Base-by-base conservation (phyloP, 2,113 vertebrate species). In the Beaufortia kweichowensis region DNA sequence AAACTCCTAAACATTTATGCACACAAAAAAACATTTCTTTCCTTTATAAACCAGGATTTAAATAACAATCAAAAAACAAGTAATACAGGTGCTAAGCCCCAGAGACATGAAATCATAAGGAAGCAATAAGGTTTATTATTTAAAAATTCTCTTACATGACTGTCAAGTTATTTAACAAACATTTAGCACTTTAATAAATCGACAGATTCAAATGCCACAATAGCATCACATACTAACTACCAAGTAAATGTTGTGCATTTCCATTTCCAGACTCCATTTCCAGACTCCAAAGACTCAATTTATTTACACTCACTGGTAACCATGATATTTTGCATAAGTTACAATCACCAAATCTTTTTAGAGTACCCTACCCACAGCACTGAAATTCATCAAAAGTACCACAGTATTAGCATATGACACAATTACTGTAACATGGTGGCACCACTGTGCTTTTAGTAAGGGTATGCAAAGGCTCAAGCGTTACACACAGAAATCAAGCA, bases 401-500 rank as follows among this genome's bases (percentile, higher is more conserved):
- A n/a, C n/a, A n/a, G n/a, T 1, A 39, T 39, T 39, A n/a, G n/a
- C 35, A 39, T 0, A 2, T 10, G 35, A 39, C 35, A 39, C 33
- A 6, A 10, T 35, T 39, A 11, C 8, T 39, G 35, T 39, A 6
- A 78, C 70, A 68, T 81, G 35, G 50, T 33, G 46, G 0, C 39
- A 59, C 57, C 48, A 31, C 41, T 23, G 10, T 26, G 21, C 26
- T 29, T 43, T 17, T 3, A 19, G 14, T n/a, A n/a, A n/a, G 23
- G 39, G 66, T 72, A 66, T 24, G 23, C 50, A 56, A 55, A 62
- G 6, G 23, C 39, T 62, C 28, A 39, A 29, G 39, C 48, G 61
- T 69, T 61, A 59, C 28, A 67, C 61, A 75, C 29, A 41, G 35
- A 77, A 64, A 48, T 83, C 75, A 80, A 73, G 63, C 26, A 57